Percentiles rank a stretch among this genome's conserved stretches.
These are phyloP conservation scores for Stenodera caucasica DNA, from an alignment of 2,888 invertebrate species.

Conservation along the genomic window DNA sequence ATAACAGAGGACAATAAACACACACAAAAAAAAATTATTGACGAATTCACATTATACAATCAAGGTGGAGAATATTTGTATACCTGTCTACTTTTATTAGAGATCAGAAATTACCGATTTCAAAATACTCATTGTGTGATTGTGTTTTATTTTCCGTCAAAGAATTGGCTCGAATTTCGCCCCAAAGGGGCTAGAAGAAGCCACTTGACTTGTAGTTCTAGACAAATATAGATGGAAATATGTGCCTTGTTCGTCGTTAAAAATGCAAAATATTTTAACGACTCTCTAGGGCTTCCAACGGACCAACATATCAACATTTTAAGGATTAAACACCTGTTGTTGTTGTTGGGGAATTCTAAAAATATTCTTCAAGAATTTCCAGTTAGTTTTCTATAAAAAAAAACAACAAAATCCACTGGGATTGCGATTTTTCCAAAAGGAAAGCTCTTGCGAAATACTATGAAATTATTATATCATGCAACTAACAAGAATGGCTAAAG, in stretches of 20 bases:
- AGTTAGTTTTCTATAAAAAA: neutral
- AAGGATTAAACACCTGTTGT: slow-evolving; percentile 22
- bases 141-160: no score
- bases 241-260: neutral
- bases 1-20: no score
- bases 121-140: no score
- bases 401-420: neutral
- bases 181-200: no score
- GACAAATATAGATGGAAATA: neutral
- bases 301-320: neutral
- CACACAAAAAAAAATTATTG: no score
- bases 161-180: no score
- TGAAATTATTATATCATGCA: slow-evolving; percentile 2
- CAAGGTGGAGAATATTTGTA: no score
- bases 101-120: no score
- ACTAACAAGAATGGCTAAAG: slow-evolving; percentile 23
- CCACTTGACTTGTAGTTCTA: neutral
- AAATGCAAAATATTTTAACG: slow-evolving; percentile 26
- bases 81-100: no score
- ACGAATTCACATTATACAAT: no score
- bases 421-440: neutral
- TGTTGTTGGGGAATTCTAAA: neutral
- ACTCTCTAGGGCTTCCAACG: slow-evolving; percentile 14
- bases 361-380: neutral
- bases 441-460: neutral